Base-by-base conservation (phyloP, 2,888 invertebrate species). In the Xanthorhoe designata region DNA sequence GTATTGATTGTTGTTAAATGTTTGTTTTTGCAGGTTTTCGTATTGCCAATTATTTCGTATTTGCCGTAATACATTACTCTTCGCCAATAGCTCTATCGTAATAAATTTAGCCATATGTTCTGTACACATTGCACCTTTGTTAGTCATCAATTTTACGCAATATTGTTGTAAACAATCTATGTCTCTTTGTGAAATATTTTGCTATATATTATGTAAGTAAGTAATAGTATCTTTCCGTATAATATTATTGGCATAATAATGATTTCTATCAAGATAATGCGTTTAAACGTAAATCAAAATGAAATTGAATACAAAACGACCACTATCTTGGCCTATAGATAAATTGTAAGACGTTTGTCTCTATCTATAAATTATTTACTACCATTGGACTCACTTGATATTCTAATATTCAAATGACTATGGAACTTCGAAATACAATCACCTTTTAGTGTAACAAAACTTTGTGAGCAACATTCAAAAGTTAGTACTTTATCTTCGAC, bases 321-420 rank as follows among this genome's bases (percentile, higher is more conserved):
- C 29, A 24, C 57, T 70, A 63, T 67, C 64, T 59, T 64, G 51
- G 60, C 29, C 35, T 49, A 53, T 15, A 66, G 67, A 68, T 72
- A 69, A 55, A 68, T 58, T 65, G 58, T 67, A 67, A 62, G 62
- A 68, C 61, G 70, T 74, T 69, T 64, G 59, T 74, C 69, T 68
- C 58, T 69, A 64, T 58, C 61, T 67, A 64, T 70, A 75, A 78
- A 77, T 77, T 78, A 77, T 77, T 75, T 74, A 75, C 71, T 77
- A 71, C 66, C 59, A 79, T 77, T 79, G 80, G 79, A 61, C 80
- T 79, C 79, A 83, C 73, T 88, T 87, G 82, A 87, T 88, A 90
- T 90, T 91, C 89, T 83, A 86, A 91, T 89, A 87, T 90, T 90
- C 86, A 90, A 91, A 91, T 91, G 83, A 87, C 86, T 87, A 86